Evolutionary conservation across 2,113 vertebrate species (phyloP), one percentile per base, ranked within the genome.

Genomic region (Hipposideros armiger): DNA sequence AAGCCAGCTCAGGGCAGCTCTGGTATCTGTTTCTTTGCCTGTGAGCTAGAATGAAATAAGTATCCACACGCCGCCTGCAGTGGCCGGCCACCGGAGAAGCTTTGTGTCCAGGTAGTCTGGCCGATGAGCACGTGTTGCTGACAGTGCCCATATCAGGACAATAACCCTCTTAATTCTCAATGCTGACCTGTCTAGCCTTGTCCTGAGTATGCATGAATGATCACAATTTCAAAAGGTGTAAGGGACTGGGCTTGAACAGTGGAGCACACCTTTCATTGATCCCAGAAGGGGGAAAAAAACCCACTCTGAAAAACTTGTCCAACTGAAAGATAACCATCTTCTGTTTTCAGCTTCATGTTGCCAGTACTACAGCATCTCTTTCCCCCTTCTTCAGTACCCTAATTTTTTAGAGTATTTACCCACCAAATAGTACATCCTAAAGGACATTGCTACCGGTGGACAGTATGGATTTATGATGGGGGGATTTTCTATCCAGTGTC

Each of bases 71-170:
- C 70, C 32, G 28, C 42, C 20, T 10, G 54, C 36, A 10, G 5
- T 30, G 15, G 36, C 45, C 14, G 32, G 4, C 45, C 22, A 2
- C 3, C 42, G 16, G 14, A 76, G 89, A 91, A 19, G 7, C 47
- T 64, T 13, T 62, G 56, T 19, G 40, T 9, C 67, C 80, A 58
- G 50, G 64, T 32, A 19, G 11, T 19, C 52, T 85, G 88, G 45
- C 17, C 42, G 26, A 16, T 22, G 47, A 60, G 26, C n/a, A 3
- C 9, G 0, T 5, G 32, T 26, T 66, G 77, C 3, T 15, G 14
- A 40, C 5, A 2, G 26, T 28, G 8, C 7, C 86, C 11, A 36
- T 73, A 7, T 4, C 0, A 1, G 11, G 32, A 78, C 20, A 72
- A 4, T 54, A 10, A 3, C n/a, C 13, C 11, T 52, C 30, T 54